A percentile compares a stretch with the other conserved stretches of the same genome.
These are phyloP conservation scores for Agrenia bidenticulata DNA, from an alignment of 2,888 invertebrate genomes.

Conservation along the genomic window DNA sequence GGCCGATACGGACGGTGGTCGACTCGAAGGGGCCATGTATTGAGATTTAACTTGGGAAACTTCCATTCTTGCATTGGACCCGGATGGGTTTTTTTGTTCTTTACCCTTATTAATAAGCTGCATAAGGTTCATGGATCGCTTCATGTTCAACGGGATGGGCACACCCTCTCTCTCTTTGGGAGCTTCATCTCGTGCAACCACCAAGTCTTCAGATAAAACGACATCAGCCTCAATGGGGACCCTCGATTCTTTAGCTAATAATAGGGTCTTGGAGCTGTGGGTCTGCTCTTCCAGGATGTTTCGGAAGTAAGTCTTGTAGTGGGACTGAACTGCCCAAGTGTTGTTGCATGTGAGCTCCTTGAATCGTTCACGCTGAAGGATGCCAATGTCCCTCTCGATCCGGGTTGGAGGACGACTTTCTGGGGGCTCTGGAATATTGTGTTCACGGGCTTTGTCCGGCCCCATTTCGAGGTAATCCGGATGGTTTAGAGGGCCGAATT, in stretches of 20 bases:
- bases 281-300: constrained; percentile 29
- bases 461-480: constrained; percentile 37
- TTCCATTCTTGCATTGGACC: no score
- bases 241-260: constrained; percentile 13
- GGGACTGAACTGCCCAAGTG: constrained; percentile 24
- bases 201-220: no score
- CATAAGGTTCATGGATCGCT: no score
- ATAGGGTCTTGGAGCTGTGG: constrained; percentile 18
- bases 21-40: no score
- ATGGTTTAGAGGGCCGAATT: constrained; percentile 37
- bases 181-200: no score
- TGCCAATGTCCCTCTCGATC: constrained; percentile 27
- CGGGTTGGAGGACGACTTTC: constrained; percentile 7
- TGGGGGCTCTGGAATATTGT: constrained; percentile 28
- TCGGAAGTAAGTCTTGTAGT: constrained; percentile 33
- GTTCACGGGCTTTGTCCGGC: constrained; percentile 19
- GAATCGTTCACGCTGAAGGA: constrained; percentile 25
- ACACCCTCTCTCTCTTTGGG: background rate
- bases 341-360: constrained; percentile 19
- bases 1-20: background rate
- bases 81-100: no score
- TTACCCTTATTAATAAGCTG: no score
- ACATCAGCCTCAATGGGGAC: background rate
- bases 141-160: background rate
- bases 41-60: no score